Conservation (phyloP, 2,113 vertebrate genomes). For the Tragulus kanchil region DNA sequence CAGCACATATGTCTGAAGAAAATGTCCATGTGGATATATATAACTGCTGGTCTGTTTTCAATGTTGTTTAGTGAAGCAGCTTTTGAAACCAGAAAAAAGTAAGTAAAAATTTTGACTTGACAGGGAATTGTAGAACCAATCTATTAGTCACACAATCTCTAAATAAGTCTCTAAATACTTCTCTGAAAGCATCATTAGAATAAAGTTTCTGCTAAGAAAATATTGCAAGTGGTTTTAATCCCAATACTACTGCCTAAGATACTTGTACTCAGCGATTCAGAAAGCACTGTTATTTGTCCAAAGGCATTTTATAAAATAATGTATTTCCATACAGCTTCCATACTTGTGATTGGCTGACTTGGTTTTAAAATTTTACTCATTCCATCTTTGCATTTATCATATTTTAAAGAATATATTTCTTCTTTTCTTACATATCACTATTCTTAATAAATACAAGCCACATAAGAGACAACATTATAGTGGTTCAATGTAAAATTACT, state of each 20-base stretch:
- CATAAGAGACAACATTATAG: not conserved
- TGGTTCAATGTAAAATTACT: constrained; percentile 25
- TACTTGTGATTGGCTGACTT: not conserved
- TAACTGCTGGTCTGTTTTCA: not conserved
- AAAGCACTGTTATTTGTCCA: not conserved
- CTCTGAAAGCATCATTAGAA: not conserved
- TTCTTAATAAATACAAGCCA: not conserved
- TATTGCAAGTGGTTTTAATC: not conserved
- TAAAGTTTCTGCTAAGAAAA: constrained; percentile 19
- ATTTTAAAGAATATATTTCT: not conserved
- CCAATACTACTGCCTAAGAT: not conserved
- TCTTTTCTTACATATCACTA: not conserved
- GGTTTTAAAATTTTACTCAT: constrained; percentile 1
- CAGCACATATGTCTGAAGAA: not conserved
- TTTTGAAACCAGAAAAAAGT: constrained; percentile 13
- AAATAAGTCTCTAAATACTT: not conserved
- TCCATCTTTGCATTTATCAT: not conserved
- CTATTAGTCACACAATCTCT: not conserved
- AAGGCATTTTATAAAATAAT: not conserved
- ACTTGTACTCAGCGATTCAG: not conserved
- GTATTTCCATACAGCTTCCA: not conserved
- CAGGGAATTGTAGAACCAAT: not conserved
- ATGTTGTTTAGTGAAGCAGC: not conserved
- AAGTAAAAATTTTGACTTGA: not conserved
- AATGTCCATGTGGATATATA: not conserved